Evolutionary conservation across 2,888 invertebrate species (phyloP), one percentile per base, ranked within the genome.

Genomic region (Tricholauxania praeusta): DNA sequence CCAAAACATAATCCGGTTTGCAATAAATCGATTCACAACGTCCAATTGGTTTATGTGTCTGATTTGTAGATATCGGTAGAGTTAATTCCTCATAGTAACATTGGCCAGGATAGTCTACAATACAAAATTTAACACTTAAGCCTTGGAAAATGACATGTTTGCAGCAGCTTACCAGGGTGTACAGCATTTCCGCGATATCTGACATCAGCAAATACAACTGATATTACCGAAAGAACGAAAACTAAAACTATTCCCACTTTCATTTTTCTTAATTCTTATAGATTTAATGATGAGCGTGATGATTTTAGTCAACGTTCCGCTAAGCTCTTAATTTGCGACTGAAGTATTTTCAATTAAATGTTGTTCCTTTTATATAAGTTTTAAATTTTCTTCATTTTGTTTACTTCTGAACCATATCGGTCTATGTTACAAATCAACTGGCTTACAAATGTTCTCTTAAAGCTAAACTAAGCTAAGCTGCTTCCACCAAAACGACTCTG

Each of bases 311-410:
- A 57, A 22, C 57, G 72, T 49, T 12, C 67, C 48, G 73, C 62
- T 62, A 75, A 70, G 73, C 78, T 78, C 75, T 79, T 75, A 76
- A 78, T 76, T 79, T 78, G 78, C 82, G 82, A 84, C 85, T 84
- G 84, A 82, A 79, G 79, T 78, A 79, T 80, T 79, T 81, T 78
- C 78, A 83, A 83, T 83, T 84, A 83, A 81, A 82, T 83, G 79
- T 83, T 84, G 82, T 83, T 83, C 80, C 85, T 84, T 84, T 82
- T 84, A 85, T 85, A 84, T 83, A 80, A n/a, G n/a, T n/a, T n/a
- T n/a, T n/a, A n/a, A n/a, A n/a, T n/a, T n/a, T n/a, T n/a, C n/a
- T n/a, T n/a, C n/a, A n/a, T n/a, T n/a, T n/a, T n/a, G n/a, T n/a
- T n/a, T n/a, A n/a, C n/a, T n/a, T n/a, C n/a, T n/a, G n/a, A n/a